Conservation (phyloP, 2,888 invertebrate species). For the Trissolcus japonicus region DNA sequence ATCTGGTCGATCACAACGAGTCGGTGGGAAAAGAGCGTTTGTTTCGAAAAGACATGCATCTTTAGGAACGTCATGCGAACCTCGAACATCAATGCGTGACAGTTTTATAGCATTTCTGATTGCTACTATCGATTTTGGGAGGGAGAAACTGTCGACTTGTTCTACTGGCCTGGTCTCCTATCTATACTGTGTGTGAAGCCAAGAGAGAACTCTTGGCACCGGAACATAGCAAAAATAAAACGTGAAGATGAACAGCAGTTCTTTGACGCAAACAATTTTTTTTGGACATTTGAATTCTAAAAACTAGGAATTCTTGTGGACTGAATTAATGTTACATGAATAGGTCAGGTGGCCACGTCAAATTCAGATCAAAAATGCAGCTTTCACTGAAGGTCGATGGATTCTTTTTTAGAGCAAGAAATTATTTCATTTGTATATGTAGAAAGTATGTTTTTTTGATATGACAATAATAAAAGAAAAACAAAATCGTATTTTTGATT, state of each 20-base stretch:
- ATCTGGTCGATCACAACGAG: too few species aligned
- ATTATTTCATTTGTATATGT: too few species aligned
- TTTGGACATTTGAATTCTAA: not conserved
- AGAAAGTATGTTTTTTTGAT: too few species aligned
- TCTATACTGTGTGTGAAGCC: constrained; percentile 12
- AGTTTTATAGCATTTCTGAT: constrained; percentile 11
- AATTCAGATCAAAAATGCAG: too few species aligned
- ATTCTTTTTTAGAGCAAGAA: too few species aligned
- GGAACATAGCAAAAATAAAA: constrained; percentile 21
- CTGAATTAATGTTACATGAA: too few species aligned
- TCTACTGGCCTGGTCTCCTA: constrained; percentile 52
- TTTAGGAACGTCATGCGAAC: too few species aligned
- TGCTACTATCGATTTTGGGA: constrained; percentile 29
- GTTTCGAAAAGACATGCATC: not conserved
- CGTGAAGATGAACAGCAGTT: constrained; percentile 10
- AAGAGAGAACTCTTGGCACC: constrained; percentile 40
- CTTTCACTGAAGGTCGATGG: too few species aligned
- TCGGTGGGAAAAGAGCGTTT: not conserved
- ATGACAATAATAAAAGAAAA: too few species aligned
- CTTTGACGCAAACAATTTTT: constrained; percentile 22
- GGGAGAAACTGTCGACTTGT: constrained; percentile 29
- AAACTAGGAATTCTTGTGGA: too few species aligned
- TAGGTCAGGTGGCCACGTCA: too few species aligned
- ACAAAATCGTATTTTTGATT: too few species aligned
- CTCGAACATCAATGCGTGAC: constrained; percentile 9